Evolutionary conservation across 2,113 vertebrate genomes (phyloP), one percentile per base, ranked within the genome.

Genomic region (Ptychochromis oligacanthus): DNA sequence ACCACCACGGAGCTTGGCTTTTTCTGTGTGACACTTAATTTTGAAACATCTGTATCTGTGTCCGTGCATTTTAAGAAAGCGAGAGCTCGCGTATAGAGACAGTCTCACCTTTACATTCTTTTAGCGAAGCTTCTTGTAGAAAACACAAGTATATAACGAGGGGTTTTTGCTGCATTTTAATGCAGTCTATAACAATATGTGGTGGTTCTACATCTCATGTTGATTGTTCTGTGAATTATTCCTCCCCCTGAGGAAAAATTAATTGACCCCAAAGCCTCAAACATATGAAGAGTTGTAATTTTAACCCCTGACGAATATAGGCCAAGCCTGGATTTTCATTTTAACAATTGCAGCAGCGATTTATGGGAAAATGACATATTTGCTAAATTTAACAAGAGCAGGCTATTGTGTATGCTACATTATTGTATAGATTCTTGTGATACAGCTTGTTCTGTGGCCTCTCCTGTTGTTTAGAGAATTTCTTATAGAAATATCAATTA

Each of bases 201-300:
- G 62, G 80, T 70, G 26, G 65, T 85, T 83, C 70, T 79, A 82
- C 81, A 79, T 92, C 82, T 88, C 75, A 61, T 84, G 61, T 82
- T 92, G 85, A 92, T 92, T 91, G 87, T 85, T 72, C 82, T 87
- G 83, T 91, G 91, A 90, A 81, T 93, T 87, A 90, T 91, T 92
- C 90, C 57, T 85, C 62, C 86, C 89, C 87, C 91, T 81, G 61
- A 90, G 91, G 91, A 84, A 84, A 82, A 89, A 24, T 91, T 93
- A 94, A 94, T 93, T 94, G 91, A 94, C 93, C 92, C 81, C 88
- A 89, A 90, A 92, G 90, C 87, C 82, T 85, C 46, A 62, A 62
- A 78, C 84, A 90, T 89, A 92, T 92, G 87, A 89, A 87, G 90
- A 87, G 74, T 85, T 93, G 78, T 82, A 80, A 89, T 93, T 92